phyloP scores from a whole-genome alignment of 2,888 invertebrate genomes.

The Adelognathus sp. region DNA sequence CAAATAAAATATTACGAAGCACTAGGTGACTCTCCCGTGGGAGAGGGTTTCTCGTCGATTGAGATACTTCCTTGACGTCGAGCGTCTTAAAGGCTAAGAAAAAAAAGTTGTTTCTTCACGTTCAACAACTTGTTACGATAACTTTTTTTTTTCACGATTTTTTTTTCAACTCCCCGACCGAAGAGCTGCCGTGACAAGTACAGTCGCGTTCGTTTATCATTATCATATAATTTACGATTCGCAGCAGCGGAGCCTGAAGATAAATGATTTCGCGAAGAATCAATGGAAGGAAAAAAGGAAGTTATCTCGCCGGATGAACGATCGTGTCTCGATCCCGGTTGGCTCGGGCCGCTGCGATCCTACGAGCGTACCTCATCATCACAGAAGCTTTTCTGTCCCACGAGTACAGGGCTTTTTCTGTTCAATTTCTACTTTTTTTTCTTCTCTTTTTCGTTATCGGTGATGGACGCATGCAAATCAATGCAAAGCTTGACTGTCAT shows the following conservation, averaged over 20 bases:
- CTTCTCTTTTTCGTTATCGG: not conserved
- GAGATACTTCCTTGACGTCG: conserved; percentile 71
- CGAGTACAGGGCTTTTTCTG: conserved; percentile 29
- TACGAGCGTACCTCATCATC: conserved; percentile 70
- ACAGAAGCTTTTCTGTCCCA: conserved; percentile 73
- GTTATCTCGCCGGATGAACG: conserved; percentile 30
- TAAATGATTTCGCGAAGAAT: conserved; percentile 8
- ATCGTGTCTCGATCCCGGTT: conserved; percentile 49
- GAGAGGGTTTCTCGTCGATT: conserved; percentile 67
- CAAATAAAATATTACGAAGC: conserved; percentile 55
- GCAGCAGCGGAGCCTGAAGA: conserved; percentile 74
- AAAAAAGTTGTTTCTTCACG: conserved; percentile 43
- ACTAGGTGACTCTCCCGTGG: conserved; percentile 52
- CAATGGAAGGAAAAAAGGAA: not conserved
- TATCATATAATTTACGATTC: conserved; percentile 57
- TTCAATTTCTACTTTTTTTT: not conserved
- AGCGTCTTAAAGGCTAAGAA: conserved; percentile 61
- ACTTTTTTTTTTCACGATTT: not conserved
- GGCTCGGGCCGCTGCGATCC: conserved; percentile 75
- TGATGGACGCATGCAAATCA: not conserved
- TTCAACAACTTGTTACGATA: conserved; percentile 43
- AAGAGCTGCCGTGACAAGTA: conserved; percentile 78
- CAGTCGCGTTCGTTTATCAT: conserved; percentile 36
- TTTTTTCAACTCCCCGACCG: conserved; percentile 26
- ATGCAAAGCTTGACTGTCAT: not conserved